Evolutionary conservation across 2,888 invertebrate genomes (phyloP).

Genomic region (Rhingia campestris): DNA sequence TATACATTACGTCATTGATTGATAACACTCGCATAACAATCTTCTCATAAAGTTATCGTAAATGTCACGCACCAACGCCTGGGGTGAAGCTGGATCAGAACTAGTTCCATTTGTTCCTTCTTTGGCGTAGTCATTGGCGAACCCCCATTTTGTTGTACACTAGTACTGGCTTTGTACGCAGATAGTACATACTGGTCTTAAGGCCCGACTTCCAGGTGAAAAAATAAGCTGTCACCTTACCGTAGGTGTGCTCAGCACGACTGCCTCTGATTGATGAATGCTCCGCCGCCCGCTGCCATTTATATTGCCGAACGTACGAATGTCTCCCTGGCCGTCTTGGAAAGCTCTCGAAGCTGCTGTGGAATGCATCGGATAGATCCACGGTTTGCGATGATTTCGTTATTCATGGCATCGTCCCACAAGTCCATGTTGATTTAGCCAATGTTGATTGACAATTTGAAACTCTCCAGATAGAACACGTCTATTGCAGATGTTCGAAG

Average conservation of each 20-base stretch:
- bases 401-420: conserved; percentile 98
- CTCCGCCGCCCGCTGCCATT: conserved; percentile 99
- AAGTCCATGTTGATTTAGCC: conserved; percentile 94
- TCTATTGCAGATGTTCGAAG: conserved; percentile 97
- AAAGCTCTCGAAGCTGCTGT: conserved; percentile 91
- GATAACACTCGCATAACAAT: too few species aligned
- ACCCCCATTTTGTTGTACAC: conserved; percentile 69
- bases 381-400: conserved; percentile 93
- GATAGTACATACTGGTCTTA: conserved; percentile 99
- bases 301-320: conserved; percentile 95
- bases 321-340: conserved; percentile 99
- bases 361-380: conserved; percentile 97
- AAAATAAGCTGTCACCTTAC: conserved; percentile 97
- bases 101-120: conserved; percentile 46
- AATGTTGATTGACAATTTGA: conserved; percentile 97
- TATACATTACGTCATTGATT: too few species aligned
- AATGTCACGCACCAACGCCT: conserved; percentile 79
- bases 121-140: conserved; percentile 32
- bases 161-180: conserved; percentile 95
- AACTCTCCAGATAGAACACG: conserved; percentile 98
- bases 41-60: too few species aligned
- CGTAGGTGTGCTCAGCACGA: conserved; percentile 96
- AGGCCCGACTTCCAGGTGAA: conserved; percentile 98
- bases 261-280: conserved; percentile 99
- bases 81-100: conserved; percentile 32